Conservation (phyloP, 1,140 invertebrate species). For the Drosophila equinoxialis region DNA sequence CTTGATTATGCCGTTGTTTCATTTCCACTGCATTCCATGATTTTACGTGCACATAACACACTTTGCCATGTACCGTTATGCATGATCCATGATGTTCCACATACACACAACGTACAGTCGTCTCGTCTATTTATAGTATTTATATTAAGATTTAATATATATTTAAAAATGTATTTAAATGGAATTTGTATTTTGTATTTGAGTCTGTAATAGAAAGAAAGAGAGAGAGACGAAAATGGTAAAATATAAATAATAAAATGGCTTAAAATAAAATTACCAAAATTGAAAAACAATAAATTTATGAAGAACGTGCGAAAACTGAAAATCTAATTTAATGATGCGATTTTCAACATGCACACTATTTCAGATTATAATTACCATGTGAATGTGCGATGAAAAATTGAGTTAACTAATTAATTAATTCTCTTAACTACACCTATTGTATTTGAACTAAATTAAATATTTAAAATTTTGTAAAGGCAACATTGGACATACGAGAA, state of each 20-base stretch:
- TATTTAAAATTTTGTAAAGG: neutral
- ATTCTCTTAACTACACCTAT: neutral
- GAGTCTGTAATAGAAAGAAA: conserved; percentile 71
- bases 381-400: neutral
- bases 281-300: conserved; percentile 1
- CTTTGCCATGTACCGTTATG: conserved; percentile 46
- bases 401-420: neutral
- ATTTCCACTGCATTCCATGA: conserved; percentile 60
- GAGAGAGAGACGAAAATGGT: conserved; percentile 57
- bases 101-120: neutral
- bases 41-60: conserved; percentile 30
- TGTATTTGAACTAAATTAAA: neutral
- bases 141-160: neutral
- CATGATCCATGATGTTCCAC: conserved; percentile 44
- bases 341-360: neutral
- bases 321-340: conserved; percentile 6
- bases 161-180: conserved; percentile 30
- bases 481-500: neutral
- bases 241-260: conserved; percentile 70
- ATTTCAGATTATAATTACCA: neutral
- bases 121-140: neutral
- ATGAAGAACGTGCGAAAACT: conserved; percentile 16
- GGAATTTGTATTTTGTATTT: conserved; percentile 24
- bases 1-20: conserved; percentile 36
- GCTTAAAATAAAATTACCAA: conserved; percentile 27